Evolutionary conservation across 2,113 vertebrate species (phyloP).

Genomic region (Ranitomeya imitator): DNA sequence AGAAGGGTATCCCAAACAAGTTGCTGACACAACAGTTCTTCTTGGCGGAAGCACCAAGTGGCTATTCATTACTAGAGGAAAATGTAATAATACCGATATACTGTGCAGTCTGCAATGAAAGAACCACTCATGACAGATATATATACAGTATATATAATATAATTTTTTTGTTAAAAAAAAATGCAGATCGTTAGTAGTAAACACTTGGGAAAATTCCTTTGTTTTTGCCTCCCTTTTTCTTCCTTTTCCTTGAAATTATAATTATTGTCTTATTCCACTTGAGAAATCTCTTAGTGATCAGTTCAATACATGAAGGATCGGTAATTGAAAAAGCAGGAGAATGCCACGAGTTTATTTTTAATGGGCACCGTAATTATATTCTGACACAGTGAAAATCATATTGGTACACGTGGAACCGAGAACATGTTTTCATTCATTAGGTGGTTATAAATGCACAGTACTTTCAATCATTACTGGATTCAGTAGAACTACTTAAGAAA

Average conservation of each 20-base stretch:
- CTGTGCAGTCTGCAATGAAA: too few species aligned
- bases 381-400: slow-evolving; percentile 49
- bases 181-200: background rate
- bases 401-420: slow-evolving; percentile 53
- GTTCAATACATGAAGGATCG: slow-evolving; percentile 54
- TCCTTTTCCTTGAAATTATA: slow-evolving; percentile 22
- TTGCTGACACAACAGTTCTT: too few species aligned
- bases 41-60: too few species aligned
- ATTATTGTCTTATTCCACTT: slow-evolving; percentile 36
- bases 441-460: background rate
- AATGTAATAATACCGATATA: too few species aligned
- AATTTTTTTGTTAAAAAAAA: background rate
- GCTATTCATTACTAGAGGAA: too few species aligned
- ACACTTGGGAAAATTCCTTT: background rate
- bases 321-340: slow-evolving; percentile 52
- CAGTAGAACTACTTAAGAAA: slow-evolving; percentile 53
- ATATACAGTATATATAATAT: too few species aligned
- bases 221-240: background rate
- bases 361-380: slow-evolving; percentile 56
- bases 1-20: background rate
- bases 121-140: too few species aligned
- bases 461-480: slow-evolving; percentile 57
- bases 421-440: slow-evolving; percentile 61
- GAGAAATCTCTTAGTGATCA: slow-evolving; percentile 48
- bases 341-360: slow-evolving; percentile 56